Conservation (phyloP, 1,140 invertebrate species). For the Anagrus nilaparvatae region DNA sequence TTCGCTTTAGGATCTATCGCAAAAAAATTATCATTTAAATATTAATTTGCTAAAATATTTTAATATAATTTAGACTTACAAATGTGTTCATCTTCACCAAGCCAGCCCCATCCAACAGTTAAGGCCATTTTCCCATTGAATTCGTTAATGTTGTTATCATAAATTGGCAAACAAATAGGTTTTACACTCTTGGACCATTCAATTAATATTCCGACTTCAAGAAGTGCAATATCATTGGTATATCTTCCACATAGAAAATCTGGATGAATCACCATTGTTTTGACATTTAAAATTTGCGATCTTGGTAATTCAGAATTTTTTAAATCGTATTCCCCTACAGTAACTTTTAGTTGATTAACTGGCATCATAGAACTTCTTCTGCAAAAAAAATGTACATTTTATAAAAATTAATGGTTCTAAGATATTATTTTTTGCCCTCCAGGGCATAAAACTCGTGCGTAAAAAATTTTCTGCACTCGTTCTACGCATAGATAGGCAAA, state of each 20-base stretch:
- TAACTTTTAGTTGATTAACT: constrained; percentile 48
- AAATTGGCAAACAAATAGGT: constrained; percentile 63
- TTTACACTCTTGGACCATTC: constrained; percentile 54
- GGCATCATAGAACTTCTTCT: constrained; percentile 30
- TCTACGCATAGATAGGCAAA: too few relatives aligned
- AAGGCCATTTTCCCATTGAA: constrained; percentile 50
- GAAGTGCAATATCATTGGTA: constrained; percentile 55
- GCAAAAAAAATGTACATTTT: constrained; percentile 10
- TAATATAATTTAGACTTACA: too few relatives aligned
- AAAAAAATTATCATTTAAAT: too few relatives aligned
- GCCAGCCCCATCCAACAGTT: constrained; percentile 77
- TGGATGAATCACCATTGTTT: constrained; percentile 56
- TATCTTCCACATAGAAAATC: constrained; percentile 56
- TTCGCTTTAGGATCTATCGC: constrained; percentile 57
- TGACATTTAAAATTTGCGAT: constrained; percentile 46
- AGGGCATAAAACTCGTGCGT: too few relatives aligned
- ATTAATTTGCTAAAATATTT: too few relatives aligned
- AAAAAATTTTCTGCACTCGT: too few relatives aligned
- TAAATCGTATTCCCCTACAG: constrained; percentile 57
- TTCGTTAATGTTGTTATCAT: constrained; percentile 35
- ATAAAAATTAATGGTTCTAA: too few relatives aligned
- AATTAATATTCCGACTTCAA: constrained; percentile 54
- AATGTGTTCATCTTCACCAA: constrained; percentile 55
- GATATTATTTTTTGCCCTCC: too few relatives aligned
- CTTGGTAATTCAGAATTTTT: constrained; percentile 38